Evolutionary conservation across 2,888 invertebrate species (phyloP).

Genomic region (Diarsia dahlii): DNA sequence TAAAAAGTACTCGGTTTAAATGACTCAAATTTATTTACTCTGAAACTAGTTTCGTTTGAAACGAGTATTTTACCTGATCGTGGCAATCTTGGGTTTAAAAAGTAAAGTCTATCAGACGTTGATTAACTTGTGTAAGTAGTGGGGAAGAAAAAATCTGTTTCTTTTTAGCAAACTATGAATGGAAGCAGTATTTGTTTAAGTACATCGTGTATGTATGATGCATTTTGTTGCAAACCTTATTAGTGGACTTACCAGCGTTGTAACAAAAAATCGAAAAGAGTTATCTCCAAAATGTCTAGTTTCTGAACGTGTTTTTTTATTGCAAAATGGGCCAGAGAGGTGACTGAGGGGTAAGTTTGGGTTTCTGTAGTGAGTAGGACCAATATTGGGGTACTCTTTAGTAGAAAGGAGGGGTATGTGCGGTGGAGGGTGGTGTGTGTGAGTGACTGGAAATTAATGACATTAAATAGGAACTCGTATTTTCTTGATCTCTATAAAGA

Average conservation of each 20-base stretch:
- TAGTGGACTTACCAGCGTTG: too few species aligned
- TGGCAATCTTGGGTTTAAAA: conserved; percentile 23
- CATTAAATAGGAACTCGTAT: neutral
- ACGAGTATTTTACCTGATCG: conserved; percentile 44
- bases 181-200: neutral
- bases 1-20: conserved; percentile 49
- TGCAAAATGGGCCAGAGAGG: too few species aligned
- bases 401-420: too few species aligned
- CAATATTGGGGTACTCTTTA: too few species aligned
- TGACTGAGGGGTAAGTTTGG: neutral
- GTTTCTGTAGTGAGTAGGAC: too few species aligned
- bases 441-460: neutral
- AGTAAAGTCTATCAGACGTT: conserved; percentile 18
- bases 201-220: too few species aligned
- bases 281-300: too few species aligned
- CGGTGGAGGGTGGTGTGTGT: too few species aligned
- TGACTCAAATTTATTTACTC: conserved; percentile 50
- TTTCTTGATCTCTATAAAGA: neutral
- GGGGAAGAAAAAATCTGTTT: neutral
- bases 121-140: conserved; percentile 14
- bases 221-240: too few species aligned
- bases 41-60: conserved; percentile 44
- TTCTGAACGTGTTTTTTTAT: too few species aligned
- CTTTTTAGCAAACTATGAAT: neutral
- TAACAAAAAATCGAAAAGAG: too few species aligned